These are phyloP conservation scores for Oligia strigilis DNA, from an alignment of 2,888 invertebrate genomes.

Conservation along the genomic window DNA sequence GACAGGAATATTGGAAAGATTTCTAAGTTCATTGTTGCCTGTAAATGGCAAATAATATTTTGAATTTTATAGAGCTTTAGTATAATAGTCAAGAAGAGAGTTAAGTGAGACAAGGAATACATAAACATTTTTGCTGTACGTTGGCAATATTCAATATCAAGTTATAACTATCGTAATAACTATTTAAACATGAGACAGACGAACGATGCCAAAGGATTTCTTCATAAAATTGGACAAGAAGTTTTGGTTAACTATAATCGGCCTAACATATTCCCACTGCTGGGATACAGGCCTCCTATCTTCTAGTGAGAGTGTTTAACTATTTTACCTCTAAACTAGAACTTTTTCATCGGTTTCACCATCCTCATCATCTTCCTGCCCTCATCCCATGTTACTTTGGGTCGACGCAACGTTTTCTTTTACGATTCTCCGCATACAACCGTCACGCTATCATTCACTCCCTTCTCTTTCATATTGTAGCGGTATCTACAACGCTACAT, in stretches of 20 bases:
- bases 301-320: no score
- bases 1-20: constrained; percentile 10
- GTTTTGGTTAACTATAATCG: no score
- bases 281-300: no score
- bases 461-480: no score
- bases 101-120: neutral
- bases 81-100: neutral
- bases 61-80: neutral
- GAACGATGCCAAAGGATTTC: neutral
- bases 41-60: constrained; percentile 18
- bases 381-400: neutral
- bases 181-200: neutral
- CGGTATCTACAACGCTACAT: no score
- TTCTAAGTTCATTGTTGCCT: constrained; percentile 20
- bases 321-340: neutral
- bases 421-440: neutral
- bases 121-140: neutral
- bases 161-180: neutral
- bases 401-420: neutral
- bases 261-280: no score
- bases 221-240: no score
- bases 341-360: neutral
- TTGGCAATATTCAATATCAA: neutral
- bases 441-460: neutral
- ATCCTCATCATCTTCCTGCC: neutral